Evolutionary conservation across 2,888 invertebrate species (phyloP).

Genomic region (Macrophya annulata): DNA sequence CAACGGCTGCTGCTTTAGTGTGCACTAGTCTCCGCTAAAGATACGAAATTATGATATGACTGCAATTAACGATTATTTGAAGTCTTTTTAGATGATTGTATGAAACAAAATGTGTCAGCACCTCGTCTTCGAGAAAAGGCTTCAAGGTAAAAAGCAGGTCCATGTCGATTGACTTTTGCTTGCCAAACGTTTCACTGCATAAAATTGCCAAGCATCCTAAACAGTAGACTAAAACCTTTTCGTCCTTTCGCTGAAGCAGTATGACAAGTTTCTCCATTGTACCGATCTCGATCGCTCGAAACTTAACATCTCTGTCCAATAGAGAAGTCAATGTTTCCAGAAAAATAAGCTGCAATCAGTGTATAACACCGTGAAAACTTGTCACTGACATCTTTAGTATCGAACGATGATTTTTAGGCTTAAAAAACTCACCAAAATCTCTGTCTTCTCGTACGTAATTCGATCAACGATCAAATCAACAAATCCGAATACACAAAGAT

Average conservation of each 20-base stretch:
- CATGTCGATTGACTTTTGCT: conserved; percentile 74
- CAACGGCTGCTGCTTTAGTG: conserved; percentile 63
- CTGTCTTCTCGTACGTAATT: conserved; percentile 70
- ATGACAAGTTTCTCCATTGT: conserved; percentile 74
- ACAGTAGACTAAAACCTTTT: conserved; percentile 69
- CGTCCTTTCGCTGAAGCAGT: conserved; percentile 70
- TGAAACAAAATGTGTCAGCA: conserved; percentile 65
- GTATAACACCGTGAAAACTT: conserved; percentile 2
- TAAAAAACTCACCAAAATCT: conserved; percentile 68
- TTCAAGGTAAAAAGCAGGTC: conserved; percentile 73
- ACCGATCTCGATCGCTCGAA: conserved; percentile 74
- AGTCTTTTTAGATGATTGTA: conserved; percentile 42
- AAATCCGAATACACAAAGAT: conserved; percentile 75
- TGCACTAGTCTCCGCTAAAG: conserved; percentile 64
- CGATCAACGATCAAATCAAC: conserved; percentile 73
- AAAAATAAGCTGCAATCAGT: conserved; percentile 67
- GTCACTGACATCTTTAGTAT: neutral
- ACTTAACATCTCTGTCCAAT: conserved; percentile 76
- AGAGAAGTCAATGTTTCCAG: conserved; percentile 76
- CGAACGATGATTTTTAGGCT: too few species aligned
- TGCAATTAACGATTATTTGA: neutral
- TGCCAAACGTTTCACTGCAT: conserved; percentile 73
- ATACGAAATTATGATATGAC: conserved; percentile 25
- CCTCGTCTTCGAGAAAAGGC: conserved; percentile 73
- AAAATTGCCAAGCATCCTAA: conserved; percentile 74